Conservation (phyloP, 2,113 vertebrate species). For the Lutjanus erythropterus region DNA sequence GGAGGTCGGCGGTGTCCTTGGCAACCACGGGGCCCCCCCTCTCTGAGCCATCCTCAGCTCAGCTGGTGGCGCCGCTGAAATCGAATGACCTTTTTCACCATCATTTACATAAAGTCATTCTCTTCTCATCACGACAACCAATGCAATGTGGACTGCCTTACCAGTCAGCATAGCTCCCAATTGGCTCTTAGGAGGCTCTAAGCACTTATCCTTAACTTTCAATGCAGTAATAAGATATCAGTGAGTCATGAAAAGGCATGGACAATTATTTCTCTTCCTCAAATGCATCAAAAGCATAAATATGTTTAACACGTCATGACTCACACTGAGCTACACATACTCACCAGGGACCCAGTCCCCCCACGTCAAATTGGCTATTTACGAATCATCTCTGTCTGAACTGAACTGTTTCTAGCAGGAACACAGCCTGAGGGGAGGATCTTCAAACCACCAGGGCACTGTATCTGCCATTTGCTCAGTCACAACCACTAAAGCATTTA, state of each 20-base stretch:
- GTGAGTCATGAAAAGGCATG: not conserved
- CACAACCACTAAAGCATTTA: conserved; percentile 23
- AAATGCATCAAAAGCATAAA: not conserved
- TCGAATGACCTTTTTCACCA: conserved; percentile 57
- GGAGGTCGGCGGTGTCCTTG: conserved; percentile 73
- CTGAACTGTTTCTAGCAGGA: too few species aligned
- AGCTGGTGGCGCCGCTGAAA: conserved; percentile 57
- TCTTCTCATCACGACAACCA: conserved; percentile 26
- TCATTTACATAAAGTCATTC: conserved; percentile 63
- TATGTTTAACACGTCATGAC: not conserved
- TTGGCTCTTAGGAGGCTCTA: not conserved
- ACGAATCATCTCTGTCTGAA: not conserved
- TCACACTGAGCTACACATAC: not conserved
- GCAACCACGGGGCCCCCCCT: conserved; percentile 46
- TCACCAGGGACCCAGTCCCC: not conserved
- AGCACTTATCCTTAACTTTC: not conserved
- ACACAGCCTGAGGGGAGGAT: not conserved
- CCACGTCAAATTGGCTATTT: not conserved
- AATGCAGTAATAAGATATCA: not conserved
- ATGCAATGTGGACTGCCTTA: not conserved
- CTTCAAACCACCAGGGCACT: conserved; percentile 10
- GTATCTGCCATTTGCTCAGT: conserved; percentile 11
- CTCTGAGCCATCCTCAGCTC: conserved; percentile 29
- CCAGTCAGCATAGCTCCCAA: not conserved
- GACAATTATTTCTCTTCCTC: not conserved